Evolutionary conservation across 2,797 vertebrate species (phyloP), one percentile per base, ranked within the genome.

Genomic region (Catostomus latipinnis): DNA sequence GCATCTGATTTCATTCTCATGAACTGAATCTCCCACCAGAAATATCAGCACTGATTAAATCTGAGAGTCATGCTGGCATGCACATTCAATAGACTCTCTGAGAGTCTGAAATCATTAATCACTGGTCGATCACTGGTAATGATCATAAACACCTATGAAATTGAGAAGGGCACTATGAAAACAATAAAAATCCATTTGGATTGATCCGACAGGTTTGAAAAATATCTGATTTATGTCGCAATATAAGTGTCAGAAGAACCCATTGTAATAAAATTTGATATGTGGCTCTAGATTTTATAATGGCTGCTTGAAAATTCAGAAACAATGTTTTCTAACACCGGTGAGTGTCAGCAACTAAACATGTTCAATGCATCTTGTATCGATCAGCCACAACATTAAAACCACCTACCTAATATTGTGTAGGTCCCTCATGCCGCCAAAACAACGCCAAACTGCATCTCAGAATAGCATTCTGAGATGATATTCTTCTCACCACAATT

Each of bases 61-160:
- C 12, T 58, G 53, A 57, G 6, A 22, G 62, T 13, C 5, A 70
- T 62, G 45, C 66, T 78, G 14, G 34, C 58, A 62, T 54, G 4
- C 50, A 4, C 34, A 16, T 70, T 16, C 50, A 82, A 43, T 49
- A 62, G 10, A 16, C 62, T 68, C 34, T 22, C 2, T 13, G 5
- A 78, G 63, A 67, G 16, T 56, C 54, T 66, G 43, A 71, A 49
- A 56, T 13, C 65, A 81, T 54, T 76, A 45, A 53, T 52, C 57
- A 60, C 16, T 66, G 54, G 69, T 50, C 75, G 45, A 77, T 66
- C 54, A 57, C 16, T 63, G 52, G 62, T 52, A 34, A 62, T 82
- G 71, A 76, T 82, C 71, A 81, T 12, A 50, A 14, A 74, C 68
- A 79, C 14, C 46, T n/a, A 71, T 56, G 63, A 76, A 73, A 81